These are phyloP conservation scores for Antheraea yamamai DNA, from an alignment of 2,888 invertebrate species.

Conservation along the genomic window DNA sequence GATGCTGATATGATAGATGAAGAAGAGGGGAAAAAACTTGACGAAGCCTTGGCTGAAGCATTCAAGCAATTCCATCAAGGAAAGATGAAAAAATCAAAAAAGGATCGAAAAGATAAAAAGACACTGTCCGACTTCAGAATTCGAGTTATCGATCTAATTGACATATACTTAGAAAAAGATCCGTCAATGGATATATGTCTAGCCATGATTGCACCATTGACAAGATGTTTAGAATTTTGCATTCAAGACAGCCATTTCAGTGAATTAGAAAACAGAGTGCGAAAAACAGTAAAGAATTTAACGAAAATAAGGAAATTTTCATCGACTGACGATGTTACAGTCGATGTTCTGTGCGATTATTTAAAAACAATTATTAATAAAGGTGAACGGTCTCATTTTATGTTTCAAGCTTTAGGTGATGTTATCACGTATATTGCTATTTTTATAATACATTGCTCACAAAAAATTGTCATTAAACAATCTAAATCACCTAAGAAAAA, in stretches of 20 bases:
- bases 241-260: slow-evolving; percentile 86
- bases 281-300: slow-evolving; percentile 83
- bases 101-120: slow-evolving; percentile 84
- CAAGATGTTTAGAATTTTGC: slow-evolving; percentile 86
- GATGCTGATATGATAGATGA: slow-evolving; percentile 90
- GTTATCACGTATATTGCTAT: slow-evolving; percentile 84
- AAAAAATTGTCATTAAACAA: slow-evolving; percentile 65
- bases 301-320: slow-evolving; percentile 83
- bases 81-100: slow-evolving; percentile 77
- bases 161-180: slow-evolving; percentile 86
- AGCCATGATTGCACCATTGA: slow-evolving; percentile 86
- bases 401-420: slow-evolving; percentile 85
- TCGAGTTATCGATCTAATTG: slow-evolving; percentile 88
- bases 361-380: slow-evolving; percentile 83
- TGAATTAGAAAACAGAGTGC: slow-evolving; percentile 84
- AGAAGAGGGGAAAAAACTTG: slow-evolving; percentile 87
- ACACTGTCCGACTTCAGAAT: slow-evolving; percentile 87
- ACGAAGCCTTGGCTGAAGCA: slow-evolving; percentile 87
- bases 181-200: slow-evolving; percentile 86
- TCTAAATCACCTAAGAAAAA: slow-evolving; percentile 58
- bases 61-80: slow-evolving; percentile 85
- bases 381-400: slow-evolving; percentile 83
- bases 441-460: slow-evolving; percentile 84
- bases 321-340: slow-evolving; percentile 78
- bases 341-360: slow-evolving; percentile 78